Conservation (phyloP, 64 coral and sea anemone genomes). For the Astreopora myriophthalma region DNA sequence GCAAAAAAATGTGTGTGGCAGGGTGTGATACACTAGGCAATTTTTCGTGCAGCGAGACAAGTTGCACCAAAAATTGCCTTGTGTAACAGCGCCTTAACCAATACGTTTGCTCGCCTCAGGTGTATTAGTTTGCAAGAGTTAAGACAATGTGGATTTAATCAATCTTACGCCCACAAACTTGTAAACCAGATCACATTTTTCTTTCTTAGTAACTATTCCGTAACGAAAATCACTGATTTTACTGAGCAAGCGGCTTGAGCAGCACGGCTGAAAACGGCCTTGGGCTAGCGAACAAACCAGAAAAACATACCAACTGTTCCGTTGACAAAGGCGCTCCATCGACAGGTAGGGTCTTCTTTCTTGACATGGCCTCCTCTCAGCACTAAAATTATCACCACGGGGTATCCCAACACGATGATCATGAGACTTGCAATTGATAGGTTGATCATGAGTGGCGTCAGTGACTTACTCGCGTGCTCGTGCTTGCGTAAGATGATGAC, state of each 20-base stretch:
- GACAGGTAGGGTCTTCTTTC: not conserved
- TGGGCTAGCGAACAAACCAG: not conserved
- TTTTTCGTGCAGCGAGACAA: too few relatives aligned
- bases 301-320: not conserved
- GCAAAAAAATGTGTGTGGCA: too few relatives aligned
- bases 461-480: not conserved
- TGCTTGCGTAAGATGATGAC: not conserved
- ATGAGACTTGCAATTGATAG: slow-evolving; percentile 10
- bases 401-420: slow-evolving; percentile 55
- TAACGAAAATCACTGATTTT: not conserved
- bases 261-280: not conserved
- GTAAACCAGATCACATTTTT: not conserved
- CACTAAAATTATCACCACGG: not conserved
- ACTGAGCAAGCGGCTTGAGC: not conserved
- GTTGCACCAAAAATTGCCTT: too few relatives aligned
- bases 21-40: too few relatives aligned
- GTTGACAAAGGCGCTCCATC: slow-evolving; percentile 51
- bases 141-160: too few relatives aligned
- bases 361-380: not conserved
- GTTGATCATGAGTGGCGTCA: slow-evolving; percentile 34
- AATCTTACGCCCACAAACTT: too few relatives aligned
- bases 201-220: not conserved
- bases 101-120: too few relatives aligned
- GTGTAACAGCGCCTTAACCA: too few relatives aligned
- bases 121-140: too few relatives aligned